Conservation (phyloP, 2,113 vertebrate species). For the Camelus bactrianus region DNA sequence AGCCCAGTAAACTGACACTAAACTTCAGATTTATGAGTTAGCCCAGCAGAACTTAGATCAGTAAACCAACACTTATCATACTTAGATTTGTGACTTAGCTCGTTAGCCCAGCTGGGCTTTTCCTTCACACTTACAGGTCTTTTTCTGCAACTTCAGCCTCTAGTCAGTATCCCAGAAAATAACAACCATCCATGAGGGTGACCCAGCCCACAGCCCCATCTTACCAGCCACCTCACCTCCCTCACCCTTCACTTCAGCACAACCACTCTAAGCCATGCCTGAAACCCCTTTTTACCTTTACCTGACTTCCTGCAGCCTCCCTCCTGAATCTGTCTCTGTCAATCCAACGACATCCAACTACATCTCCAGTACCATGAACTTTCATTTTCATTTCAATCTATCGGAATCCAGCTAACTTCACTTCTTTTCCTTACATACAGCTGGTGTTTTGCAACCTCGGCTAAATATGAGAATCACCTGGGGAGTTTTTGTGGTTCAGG, state of each 20-base stretch:
- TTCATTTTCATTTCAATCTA: not conserved
- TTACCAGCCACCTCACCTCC: not conserved
- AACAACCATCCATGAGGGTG: accelerated
- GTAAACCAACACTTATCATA: no score
- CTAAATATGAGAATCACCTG: not conserved
- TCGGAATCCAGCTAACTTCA: not conserved
- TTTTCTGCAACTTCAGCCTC: not conserved
- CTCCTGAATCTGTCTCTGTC: not conserved
- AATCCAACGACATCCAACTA: not conserved
- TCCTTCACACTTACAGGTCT: no score
- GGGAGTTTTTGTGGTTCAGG: not conserved
- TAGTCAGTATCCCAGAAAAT: not conserved
- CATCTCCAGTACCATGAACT: not conserved
- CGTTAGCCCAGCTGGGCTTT: no score
- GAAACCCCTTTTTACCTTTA: not conserved
- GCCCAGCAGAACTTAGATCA: no score
- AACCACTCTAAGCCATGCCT: not conserved
- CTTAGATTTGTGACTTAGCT: no score
- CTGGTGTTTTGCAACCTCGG: not conserved
- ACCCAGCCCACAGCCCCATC: not conserved
- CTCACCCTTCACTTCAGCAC: not conserved
- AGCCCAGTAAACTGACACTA: no score
- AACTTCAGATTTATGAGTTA: no score
- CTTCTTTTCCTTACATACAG: not conserved
- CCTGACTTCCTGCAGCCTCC: not conserved